Evolutionary conservation across 2,113 vertebrate species (phyloP).

Genomic region (Rynchops niger): DNA sequence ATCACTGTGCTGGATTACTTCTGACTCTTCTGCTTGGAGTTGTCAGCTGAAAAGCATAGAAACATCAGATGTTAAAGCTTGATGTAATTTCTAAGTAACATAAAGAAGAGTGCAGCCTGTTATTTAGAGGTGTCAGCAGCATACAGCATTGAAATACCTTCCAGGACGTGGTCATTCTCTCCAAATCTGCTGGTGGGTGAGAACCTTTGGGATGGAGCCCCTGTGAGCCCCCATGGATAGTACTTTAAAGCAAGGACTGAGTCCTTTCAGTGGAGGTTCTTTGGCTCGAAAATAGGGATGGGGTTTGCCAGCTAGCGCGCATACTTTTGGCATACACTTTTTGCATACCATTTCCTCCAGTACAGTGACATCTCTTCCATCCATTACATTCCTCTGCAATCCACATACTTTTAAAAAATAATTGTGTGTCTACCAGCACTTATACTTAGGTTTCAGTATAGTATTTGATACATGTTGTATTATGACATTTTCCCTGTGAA

Average conservation of each 20-base stretch:
- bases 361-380: not conserved
- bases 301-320: not conserved
- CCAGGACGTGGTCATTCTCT: not conserved
- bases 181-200: not conserved
- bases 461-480: not conserved
- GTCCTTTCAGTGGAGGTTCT: not conserved
- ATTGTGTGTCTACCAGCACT: not conserved
- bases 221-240: not conserved
- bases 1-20: not conserved
- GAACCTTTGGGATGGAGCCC: not conserved
- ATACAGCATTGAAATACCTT: fast-evolving
- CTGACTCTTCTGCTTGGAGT: not conserved
- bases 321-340: not conserved
- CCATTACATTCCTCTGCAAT: not conserved
- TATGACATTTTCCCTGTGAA: not conserved
- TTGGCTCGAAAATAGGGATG: not conserved
- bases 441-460: not conserved
- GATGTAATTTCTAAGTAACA: not conserved
- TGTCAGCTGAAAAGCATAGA: not conserved
- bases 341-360: not conserved
- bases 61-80: not conserved
- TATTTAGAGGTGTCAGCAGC: not conserved
- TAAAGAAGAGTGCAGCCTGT: not conserved
- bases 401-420: not conserved
- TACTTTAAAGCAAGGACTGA: not conserved